These are phyloP conservation scores for Xanthia togata DNA, from an alignment of 2,888 invertebrate species.

Conservation along the genomic window DNA sequence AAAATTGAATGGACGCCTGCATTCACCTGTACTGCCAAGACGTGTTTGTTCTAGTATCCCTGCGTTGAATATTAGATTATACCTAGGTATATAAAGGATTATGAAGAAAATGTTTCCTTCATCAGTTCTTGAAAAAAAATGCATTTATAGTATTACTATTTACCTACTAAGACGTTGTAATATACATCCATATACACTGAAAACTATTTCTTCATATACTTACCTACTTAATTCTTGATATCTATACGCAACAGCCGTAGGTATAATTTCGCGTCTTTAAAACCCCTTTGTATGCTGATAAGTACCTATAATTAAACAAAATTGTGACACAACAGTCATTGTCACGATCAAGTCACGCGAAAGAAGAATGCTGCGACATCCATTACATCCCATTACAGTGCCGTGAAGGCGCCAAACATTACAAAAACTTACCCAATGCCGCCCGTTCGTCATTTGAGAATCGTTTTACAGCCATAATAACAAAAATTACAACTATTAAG, in stretches of 20 bases:
- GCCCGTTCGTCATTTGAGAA: slow-evolving; percentile 65
- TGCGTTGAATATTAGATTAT: not conserved
- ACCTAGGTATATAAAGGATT: not conserved
- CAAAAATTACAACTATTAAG: slow-evolving; percentile 71
- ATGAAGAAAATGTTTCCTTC: not conserved
- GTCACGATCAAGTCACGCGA: slow-evolving; percentile 41
- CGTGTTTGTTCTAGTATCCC: slow-evolving; percentile 5
- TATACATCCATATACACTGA: not conserved
- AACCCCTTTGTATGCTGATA: slow-evolving; percentile 38
- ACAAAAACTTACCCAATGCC: slow-evolving; percentile 63
- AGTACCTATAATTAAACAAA: slow-evolving; percentile 62
- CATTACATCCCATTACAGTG: slow-evolving; percentile 71
- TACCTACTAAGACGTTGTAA: no score
- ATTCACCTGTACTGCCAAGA: slow-evolving; percentile 39
- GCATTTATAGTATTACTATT: not conserved
- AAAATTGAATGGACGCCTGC: slow-evolving; percentile 62
- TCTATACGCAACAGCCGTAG: not conserved
- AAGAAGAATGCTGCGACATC: slow-evolving; percentile 67
- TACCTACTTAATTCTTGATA: not conserved
- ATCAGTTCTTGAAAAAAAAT: not conserved
- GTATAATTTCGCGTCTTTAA: slow-evolving; percentile 15
- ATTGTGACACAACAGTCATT: slow-evolving; percentile 45
- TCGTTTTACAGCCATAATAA: slow-evolving; percentile 71
- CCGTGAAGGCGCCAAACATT: slow-evolving; percentile 70
- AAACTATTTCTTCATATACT: not conserved